These are phyloP conservation scores for Laticauda laticaudata DNA, from an alignment of 2,113 vertebrate species.

Conservation along the genomic window DNA sequence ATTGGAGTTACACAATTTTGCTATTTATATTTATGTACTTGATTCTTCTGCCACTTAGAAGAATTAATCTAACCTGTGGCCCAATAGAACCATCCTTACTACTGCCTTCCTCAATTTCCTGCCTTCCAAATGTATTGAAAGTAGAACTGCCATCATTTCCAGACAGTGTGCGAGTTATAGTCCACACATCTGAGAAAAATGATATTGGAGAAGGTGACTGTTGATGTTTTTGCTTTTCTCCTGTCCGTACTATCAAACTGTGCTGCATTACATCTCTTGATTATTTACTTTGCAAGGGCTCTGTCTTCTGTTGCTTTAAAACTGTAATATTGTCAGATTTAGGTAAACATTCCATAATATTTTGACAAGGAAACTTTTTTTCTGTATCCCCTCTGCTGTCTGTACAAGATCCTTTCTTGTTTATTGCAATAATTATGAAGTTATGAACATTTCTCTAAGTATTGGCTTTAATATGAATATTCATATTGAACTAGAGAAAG, in stretches of 20 bases:
- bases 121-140: neutral
- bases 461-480: neutral
- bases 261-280: neutral
- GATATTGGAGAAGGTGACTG: neutral
- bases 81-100: rapidly evolving
- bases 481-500: neutral
- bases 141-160: neutral
- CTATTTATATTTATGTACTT: neutral
- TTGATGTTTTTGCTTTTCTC: neutral
- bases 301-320: neutral
- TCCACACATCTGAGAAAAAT: neutral
- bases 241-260: neutral
- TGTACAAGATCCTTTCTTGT: neutral
- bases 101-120: neutral
- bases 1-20: neutral
- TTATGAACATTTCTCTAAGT: neutral
- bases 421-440: neutral
- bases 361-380: neutral
- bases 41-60: rapidly evolving
- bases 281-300: neutral
- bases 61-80: neutral
- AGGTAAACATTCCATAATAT: neutral
- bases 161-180: neutral
- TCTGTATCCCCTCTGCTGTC: neutral
- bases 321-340: neutral